Evolutionary conservation across 2,797 vertebrate species (phyloP).

Genomic region (Triplophysa yarkandensis): DNA sequence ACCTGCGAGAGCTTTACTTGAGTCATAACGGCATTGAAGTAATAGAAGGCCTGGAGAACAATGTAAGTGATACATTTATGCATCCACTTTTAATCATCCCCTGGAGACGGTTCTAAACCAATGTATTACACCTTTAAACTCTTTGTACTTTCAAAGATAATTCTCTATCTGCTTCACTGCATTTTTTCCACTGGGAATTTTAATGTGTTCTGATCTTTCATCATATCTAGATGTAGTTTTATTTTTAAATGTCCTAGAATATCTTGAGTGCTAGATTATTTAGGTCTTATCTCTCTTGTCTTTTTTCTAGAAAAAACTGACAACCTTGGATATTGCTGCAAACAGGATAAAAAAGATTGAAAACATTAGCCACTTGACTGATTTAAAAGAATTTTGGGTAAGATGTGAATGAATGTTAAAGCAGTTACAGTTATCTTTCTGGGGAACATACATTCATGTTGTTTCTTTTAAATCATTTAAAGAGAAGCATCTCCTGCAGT

Average conservation of each 20-base stretch:
- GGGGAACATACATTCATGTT: no score
- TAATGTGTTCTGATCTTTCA: conserved; percentile 14
- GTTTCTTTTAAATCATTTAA: no score
- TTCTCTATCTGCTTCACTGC: not conserved
- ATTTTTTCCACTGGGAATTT: conserved; percentile 7
- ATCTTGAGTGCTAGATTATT: not conserved
- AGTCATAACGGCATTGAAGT: conserved; percentile 98
- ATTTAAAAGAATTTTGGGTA: conserved; percentile 98
- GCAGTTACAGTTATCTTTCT: no score
- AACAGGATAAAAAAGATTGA: conserved; percentile 99
- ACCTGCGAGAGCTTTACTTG: conserved; percentile 91
- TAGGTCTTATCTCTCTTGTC: conserved; percentile 20
- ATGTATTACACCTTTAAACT: not conserved
- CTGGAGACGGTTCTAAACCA: not conserved
- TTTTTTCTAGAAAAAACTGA: conserved; percentile 88
- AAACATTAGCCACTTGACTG: conserved; percentile 92
- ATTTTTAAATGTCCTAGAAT: conserved; percentile 17
- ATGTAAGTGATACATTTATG: conserved; percentile 77
- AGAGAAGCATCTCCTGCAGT: no score
- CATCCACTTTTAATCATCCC: not conserved
- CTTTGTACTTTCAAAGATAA: not conserved
- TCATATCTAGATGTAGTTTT: conserved; percentile 15
- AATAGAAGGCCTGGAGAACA: conserved; percentile 97
- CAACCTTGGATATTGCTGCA: conserved; percentile 94
- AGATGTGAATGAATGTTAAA: conserved; percentile 35